phyloP scores from a whole-genome alignment of 2,797 vertebrate genomes.

The Xiphophorus birchmanni region DNA sequence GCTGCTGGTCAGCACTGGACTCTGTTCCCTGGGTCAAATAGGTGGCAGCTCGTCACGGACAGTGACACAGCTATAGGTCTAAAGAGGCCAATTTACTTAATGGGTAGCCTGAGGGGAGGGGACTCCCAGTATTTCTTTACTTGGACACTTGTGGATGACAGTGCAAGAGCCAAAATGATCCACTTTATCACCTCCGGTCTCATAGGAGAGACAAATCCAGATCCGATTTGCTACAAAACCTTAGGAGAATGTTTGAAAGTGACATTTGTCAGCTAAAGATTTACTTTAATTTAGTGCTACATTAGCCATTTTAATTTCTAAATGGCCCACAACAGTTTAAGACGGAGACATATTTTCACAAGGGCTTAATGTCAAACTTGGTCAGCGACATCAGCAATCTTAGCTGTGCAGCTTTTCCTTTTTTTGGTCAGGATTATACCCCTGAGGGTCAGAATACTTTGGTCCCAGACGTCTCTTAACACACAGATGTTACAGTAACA shows the following conservation, averaged over 20 bases:
- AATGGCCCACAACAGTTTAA: slow-evolving; percentile 8
- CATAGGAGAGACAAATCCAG: slow-evolving; percentile 43
- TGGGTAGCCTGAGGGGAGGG: slow-evolving; percentile 74
- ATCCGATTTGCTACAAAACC: slow-evolving; percentile 46
- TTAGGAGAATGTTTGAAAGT: slow-evolving; percentile 63
- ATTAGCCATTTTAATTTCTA: slow-evolving; percentile 24
- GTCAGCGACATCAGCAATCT: slow-evolving; percentile 78
- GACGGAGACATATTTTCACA: slow-evolving; percentile 3
- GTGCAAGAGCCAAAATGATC: slow-evolving; percentile 67
- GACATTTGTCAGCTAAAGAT: slow-evolving; percentile 14
- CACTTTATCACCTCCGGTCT: slow-evolving; percentile 66
- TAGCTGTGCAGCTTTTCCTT: slow-evolving; percentile 73
- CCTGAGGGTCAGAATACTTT: slow-evolving; percentile 86
- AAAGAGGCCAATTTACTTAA: slow-evolving; percentile 83
- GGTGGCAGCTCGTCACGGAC: slow-evolving; percentile 81
- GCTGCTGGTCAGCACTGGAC: slow-evolving; percentile 85
- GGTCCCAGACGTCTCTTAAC: slow-evolving; percentile 88
- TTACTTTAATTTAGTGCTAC: slow-evolving; percentile 29
- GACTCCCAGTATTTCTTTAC: slow-evolving; percentile 74
- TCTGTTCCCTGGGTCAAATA: slow-evolving; percentile 81
- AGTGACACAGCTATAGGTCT: slow-evolving; percentile 80
- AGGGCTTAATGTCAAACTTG: slow-evolving; percentile 72
- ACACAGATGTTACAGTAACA: slow-evolving; percentile 99
- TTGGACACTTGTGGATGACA: slow-evolving; percentile 76
- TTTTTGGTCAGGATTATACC: slow-evolving; percentile 68